Percentiles rank a stretch among this genome's conserved stretches.
Conservation (phyloP, 2,797 vertebrate genomes). For the Myotis vivesi region DNA sequence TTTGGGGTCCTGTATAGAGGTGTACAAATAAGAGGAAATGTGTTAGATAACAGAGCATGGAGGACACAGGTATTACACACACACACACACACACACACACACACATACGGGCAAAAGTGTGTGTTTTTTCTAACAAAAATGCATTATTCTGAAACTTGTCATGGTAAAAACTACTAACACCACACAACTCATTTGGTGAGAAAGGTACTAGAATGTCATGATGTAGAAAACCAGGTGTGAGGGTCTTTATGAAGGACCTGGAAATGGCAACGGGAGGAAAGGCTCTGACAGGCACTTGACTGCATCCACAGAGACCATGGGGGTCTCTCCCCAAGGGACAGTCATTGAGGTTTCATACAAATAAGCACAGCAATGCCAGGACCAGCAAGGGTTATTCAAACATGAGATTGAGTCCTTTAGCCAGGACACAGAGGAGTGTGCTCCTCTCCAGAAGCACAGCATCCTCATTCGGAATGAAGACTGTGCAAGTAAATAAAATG, state of each 20-base stretch:
- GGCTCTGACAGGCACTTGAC: background rate
- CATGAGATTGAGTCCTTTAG: background rate
- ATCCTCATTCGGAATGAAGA: background rate
- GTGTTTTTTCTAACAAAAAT: background rate
- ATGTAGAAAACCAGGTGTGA: background rate
- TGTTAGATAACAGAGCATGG: slow-evolving; percentile 60
- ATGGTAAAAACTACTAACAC: background rate
- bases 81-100: background rate
- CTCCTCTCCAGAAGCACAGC: background rate
- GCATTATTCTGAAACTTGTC: background rate
- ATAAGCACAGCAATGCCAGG: background rate
- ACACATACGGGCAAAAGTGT: background rate
- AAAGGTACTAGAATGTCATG: background rate
- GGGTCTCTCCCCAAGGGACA: background rate
- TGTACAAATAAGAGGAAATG: slow-evolving; percentile 59
- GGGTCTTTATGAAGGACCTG: background rate
- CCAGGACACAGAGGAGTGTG: background rate
- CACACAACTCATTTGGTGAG: background rate
- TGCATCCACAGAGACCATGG: background rate
- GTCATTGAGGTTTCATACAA: background rate
- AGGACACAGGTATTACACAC: background rate
- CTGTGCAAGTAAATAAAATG: background rate
- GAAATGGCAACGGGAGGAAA: background rate
- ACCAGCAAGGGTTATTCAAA: background rate
- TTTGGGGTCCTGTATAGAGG: slow-evolving; percentile 92